These are phyloP conservation scores for Trachelipus rathkii DNA, from an alignment of 1,140 invertebrate genomes.

Conservation along the genomic window DNA sequence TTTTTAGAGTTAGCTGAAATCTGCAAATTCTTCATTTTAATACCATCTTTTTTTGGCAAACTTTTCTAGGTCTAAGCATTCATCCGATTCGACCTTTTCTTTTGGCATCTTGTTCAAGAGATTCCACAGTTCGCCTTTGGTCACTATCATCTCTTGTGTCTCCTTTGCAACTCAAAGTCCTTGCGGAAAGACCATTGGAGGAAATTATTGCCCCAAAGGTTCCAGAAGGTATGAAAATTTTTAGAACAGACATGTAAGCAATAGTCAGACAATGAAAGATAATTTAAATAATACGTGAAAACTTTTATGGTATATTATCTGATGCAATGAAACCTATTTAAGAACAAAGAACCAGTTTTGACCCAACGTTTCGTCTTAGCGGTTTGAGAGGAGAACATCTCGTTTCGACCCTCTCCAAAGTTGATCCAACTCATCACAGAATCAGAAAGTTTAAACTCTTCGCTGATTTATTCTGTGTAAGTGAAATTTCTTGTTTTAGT, in stretches of 20 bases:
- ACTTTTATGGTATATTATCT: too few species aligned
- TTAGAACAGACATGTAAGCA: too few species aligned
- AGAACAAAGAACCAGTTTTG: conserved; percentile 25
- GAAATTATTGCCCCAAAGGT: conserved; percentile 47
- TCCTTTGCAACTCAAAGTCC: conserved; percentile 51
- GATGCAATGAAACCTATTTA: neutral
- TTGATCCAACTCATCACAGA: conserved; percentile 14
- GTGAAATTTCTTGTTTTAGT: too few species aligned
- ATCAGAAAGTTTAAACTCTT: conserved; percentile 33
- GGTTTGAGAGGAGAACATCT: conserved; percentile 35
- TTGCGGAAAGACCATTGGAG: conserved; percentile 49
- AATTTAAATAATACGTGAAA: too few species aligned
- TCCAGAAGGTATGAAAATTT: neutral
- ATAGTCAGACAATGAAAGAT: too few species aligned
- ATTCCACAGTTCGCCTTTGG: conserved; percentile 55
- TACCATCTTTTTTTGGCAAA: too few species aligned
- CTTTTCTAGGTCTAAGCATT: conserved; percentile 52
- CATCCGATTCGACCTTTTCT: conserved; percentile 53
- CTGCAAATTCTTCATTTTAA: too few species aligned
- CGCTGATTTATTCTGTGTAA: conserved; percentile 37
- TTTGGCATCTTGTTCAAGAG: conserved; percentile 53
- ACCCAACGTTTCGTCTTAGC: conserved; percentile 27
- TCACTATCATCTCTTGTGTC: conserved; percentile 51
- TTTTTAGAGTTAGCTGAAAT: too few species aligned
- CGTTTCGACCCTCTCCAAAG: conserved; percentile 21